Evolutionary conservation across 2,888 invertebrate species (phyloP).

Genomic region (Hydraecia micacea): DNA sequence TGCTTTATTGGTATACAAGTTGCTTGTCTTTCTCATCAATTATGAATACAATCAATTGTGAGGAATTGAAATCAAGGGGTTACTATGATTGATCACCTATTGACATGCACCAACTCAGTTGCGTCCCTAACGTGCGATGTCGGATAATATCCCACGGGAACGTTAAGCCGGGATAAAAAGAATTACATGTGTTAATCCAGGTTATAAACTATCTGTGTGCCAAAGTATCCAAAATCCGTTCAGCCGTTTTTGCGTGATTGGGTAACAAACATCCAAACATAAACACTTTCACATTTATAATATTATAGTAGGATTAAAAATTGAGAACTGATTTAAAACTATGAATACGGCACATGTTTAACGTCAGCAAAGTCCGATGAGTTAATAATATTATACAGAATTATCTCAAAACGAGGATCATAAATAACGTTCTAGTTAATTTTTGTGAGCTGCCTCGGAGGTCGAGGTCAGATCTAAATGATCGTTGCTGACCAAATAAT

Average conservation of each 20-base stretch:
- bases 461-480: slow-evolving; percentile 83
- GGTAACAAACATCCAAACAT: background rate
- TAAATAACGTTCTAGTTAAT: slow-evolving; percentile 83
- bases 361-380: slow-evolving; percentile 77
- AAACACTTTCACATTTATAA: background rate
- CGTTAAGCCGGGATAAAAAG: background rate
- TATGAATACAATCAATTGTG: background rate
- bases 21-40: background rate
- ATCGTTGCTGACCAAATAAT: slow-evolving; percentile 80
- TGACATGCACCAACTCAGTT: background rate
- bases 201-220: background rate
- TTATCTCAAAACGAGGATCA: slow-evolving; percentile 78
- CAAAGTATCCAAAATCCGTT: background rate
- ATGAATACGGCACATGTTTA: slow-evolving; percentile 74
- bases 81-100: background rate
- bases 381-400: slow-evolving; percentile 82
- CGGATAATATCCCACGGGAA: background rate
- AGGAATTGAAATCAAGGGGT: background rate
- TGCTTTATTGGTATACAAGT: background rate
- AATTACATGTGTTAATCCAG: background rate
- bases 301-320: background rate
- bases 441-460: slow-evolving; percentile 76
- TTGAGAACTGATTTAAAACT: slow-evolving; percentile 23
- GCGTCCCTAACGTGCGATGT: background rate
- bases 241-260: background rate